Percentiles rank a stretch among this genome's conserved stretches.
These are phyloP conservation scores for Dugesia japonica DNA, from an alignment of 2,888 invertebrate species.

Conservation along the genomic window DNA sequence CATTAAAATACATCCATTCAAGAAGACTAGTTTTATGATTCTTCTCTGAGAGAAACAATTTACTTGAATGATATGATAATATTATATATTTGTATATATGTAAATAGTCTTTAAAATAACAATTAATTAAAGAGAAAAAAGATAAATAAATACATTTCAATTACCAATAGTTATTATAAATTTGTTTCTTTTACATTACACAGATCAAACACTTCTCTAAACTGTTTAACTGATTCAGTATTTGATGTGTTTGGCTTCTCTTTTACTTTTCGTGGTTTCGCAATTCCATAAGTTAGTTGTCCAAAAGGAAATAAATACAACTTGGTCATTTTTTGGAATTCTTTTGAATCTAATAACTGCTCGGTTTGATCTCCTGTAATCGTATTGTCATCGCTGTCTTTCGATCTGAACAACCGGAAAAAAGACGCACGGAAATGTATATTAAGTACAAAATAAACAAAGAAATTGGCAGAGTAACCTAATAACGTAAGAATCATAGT, in stretches of 20 bases:
- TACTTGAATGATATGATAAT: too few species aligned
- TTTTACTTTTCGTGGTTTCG: not conserved
- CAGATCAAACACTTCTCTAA: not conserved
- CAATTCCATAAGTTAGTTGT: not conserved
- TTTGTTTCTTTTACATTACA: not conserved
- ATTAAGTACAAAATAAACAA: slow-evolving; percentile 26
- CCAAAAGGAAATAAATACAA: not conserved
- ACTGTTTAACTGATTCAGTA: not conserved
- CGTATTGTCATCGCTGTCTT: not conserved
- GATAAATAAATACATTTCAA: too few species aligned
- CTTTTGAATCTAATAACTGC: not conserved
- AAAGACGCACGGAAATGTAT: slow-evolving; percentile 24
- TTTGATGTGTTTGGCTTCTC: not conserved
- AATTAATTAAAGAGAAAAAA: too few species aligned
- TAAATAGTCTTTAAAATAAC: too few species aligned
- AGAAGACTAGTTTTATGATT: too few species aligned
- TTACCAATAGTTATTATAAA: too few species aligned
- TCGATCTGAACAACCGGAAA: not conserved
- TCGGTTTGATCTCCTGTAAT: not conserved
- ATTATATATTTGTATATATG: too few species aligned
- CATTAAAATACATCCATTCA: too few species aligned
- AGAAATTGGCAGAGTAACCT: slow-evolving; percentile 24
- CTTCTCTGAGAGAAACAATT: too few species aligned
- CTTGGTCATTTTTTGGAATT: not conserved
- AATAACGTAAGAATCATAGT: slow-evolving; percentile 12